Evolutionary conservation across 1,140 invertebrate genomes (phyloP), one percentile per base, ranked within the genome.

Genomic region (Olivierus martensii): DNA sequence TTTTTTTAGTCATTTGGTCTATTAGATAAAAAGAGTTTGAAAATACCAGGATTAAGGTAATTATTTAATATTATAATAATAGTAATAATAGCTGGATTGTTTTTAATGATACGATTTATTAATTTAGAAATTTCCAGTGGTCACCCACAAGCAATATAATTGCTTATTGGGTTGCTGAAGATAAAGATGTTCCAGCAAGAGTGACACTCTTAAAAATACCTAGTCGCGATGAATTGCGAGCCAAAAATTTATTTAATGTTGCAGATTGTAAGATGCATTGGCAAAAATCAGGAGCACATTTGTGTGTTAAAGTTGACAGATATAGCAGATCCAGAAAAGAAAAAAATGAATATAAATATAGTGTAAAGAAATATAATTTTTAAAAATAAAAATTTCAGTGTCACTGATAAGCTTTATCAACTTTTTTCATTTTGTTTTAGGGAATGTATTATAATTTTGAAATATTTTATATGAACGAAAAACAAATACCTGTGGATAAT

Each of bases 401-500:
- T 53, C 21, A 2, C 35, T 45, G 18, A 10, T 34, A 49, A 42
- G 11, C 48, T 22, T 53, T 37, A 56, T n/a, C 28, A 7, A 28
- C 9, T 15, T 39, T 52, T 38, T 52, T 37, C 4, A 15, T 38
- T 55, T 46, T 56, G 37, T 11, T 44, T 12, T n/a, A 83, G 80
- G 92, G 94, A 61, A 88, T 96, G 79, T 94, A 93, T 61, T 96
- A 91, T 71, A 98, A 99, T 68, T 95, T 99, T 73, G 95, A 99
- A 73, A 89, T 99, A 57, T 99, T 99, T 74, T 89, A 95, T 63
- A 92, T 98, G 81, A 74, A 88, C 50, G 92, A 97, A 64, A 99
- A 99, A 67, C 84, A 96, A 67, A 89, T 99, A 58, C 94, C 96
- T 0, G 92, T 99, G 0, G 95, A 99, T 66, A 94, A 88, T 51